phyloP scores from a whole-genome alignment of 1,140 invertebrate species.

The Hyphantria cunea region DNA sequence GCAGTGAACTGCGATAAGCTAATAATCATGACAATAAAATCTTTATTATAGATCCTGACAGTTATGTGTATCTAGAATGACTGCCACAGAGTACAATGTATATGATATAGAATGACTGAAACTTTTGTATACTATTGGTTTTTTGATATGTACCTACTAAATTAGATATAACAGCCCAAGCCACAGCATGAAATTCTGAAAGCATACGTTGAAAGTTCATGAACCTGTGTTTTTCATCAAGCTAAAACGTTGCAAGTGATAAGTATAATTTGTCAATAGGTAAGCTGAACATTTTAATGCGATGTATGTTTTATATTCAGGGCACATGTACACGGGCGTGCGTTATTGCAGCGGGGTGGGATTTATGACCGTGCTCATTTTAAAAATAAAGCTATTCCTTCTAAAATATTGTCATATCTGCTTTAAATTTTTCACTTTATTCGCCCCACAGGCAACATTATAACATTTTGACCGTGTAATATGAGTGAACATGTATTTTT shows the following conservation, averaged over 20 bases:
- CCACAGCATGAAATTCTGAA: constrained; percentile 9
- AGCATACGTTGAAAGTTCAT: constrained; percentile 1
- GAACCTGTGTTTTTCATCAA: constrained; percentile 22
- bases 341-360: constrained; percentile 65
- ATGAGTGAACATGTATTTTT: constrained; percentile 30
- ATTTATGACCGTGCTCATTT: constrained; percentile 71
- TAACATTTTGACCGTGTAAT: constrained; percentile 47
- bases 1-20: too few relatives aligned
- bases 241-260: constrained; percentile 29
- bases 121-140: constrained; percentile 3
- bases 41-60: too few relatives aligned
- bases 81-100: too few relatives aligned
- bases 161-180: constrained; percentile 8
- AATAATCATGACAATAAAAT: too few relatives aligned
- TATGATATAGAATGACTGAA: too few relatives aligned
- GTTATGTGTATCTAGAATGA: too few relatives aligned
- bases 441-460: constrained; percentile 63
- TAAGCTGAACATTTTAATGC: constrained; percentile 49
- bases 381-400: constrained; percentile 77
- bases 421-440: constrained; percentile 78
- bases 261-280: constrained; percentile 42
- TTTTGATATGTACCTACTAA: neutral
- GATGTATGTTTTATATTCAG: constrained; percentile 66
- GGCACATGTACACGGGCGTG: constrained; percentile 51
- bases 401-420: constrained; percentile 78